Evolutionary conservation across 2,797 vertebrate species (phyloP).

Genomic region (Linurgus olivaceus): DNA sequence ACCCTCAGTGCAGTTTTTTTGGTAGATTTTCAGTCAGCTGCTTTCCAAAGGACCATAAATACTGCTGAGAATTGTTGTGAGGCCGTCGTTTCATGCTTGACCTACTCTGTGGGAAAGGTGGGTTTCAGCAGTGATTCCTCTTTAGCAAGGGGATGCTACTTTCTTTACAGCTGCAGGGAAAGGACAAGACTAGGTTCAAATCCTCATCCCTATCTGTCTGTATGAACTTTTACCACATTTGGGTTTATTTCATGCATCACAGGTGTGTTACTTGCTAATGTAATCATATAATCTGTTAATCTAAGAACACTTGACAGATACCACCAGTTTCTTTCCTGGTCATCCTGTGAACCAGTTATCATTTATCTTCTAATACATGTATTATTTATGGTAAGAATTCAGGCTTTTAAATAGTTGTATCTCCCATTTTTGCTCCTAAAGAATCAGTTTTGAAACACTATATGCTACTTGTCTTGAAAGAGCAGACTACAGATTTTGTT

Average conservation of each 20-base stretch:
- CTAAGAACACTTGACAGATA: background rate
- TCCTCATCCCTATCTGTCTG: background rate
- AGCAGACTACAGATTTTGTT: background rate
- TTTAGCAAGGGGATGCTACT: background rate
- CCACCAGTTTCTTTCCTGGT: background rate
- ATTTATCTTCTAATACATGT: background rate
- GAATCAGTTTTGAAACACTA: background rate
- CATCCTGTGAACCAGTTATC: background rate
- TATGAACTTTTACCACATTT: background rate
- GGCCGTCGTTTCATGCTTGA: background rate
- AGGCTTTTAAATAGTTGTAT: background rate
- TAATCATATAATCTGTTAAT: background rate
- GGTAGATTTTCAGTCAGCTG: background rate
- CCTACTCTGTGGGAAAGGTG: background rate
- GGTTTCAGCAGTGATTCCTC: background rate
- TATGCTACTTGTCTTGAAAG: background rate
- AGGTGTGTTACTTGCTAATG: background rate
- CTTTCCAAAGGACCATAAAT: background rate
- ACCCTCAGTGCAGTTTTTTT: background rate
- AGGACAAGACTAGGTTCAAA: background rate
- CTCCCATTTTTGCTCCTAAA: background rate
- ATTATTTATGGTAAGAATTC: background rate
- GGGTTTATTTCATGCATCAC: background rate
- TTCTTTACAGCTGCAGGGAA: background rate
- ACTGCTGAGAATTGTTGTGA: background rate